phyloP scores from a whole-genome alignment of 1,140 invertebrate species.

The Anadara kagoshimensis region DNA sequence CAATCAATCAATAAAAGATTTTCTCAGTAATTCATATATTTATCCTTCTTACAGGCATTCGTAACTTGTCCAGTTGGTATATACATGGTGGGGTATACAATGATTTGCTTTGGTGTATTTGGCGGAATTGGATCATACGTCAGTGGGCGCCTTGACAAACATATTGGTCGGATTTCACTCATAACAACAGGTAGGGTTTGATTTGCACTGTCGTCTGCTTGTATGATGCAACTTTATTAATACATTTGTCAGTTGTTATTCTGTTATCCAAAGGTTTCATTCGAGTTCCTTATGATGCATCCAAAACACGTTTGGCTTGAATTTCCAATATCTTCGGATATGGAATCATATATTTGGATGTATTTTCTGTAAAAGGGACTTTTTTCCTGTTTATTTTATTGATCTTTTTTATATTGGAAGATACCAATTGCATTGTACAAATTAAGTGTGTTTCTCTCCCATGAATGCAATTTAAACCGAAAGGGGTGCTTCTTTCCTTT shows the following conservation, averaged over 20 bases:
- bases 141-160: constrained; percentile 45
- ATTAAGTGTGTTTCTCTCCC: too few species aligned
- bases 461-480: too few species aligned
- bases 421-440: too few species aligned
- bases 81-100: constrained; percentile 64
- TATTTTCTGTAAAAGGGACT: too few species aligned
- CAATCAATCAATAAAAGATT: too few species aligned
- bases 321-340: too few species aligned
- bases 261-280: background rate
- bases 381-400: too few species aligned
- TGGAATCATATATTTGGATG: too few species aligned
- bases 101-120: constrained; percentile 60
- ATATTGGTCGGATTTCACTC: constrained; percentile 40
- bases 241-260: too few species aligned
- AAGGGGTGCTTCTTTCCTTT: too few species aligned
- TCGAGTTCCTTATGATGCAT: background rate
- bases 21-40: background rate
- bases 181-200: constrained; percentile 49
- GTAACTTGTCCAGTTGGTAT: constrained; percentile 66
- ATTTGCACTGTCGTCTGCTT: background rate
- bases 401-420: too few species aligned
- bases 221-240: background rate
- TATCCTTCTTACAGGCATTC: constrained; percentile 60
- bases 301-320: too few species aligned
- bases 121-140: constrained; percentile 49